Evolutionary conservation across 2,113 vertebrate genomes (phyloP).

Genomic region (Herpailurus yagouaroundi): DNA sequence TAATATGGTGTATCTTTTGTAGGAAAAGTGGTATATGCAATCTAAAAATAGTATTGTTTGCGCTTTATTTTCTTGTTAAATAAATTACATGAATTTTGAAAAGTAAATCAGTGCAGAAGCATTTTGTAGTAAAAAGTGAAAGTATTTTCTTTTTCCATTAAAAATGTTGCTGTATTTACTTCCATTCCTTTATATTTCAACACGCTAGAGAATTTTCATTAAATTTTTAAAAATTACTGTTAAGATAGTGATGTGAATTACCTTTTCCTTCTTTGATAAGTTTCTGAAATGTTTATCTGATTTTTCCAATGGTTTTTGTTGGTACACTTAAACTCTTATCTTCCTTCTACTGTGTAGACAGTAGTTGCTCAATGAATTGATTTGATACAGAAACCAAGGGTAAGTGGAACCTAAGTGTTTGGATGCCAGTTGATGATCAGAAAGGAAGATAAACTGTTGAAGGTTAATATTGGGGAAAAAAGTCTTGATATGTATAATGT

Average conservation of each 20-base stretch:
- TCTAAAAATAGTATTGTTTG: constrained; percentile 39
- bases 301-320: constrained; percentile 39
- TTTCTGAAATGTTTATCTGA: background rate
- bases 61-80: background rate
- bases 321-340: background rate
- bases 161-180: background rate
- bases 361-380: background rate
- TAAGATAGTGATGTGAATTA: background rate
- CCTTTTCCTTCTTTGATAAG: constrained; percentile 11
- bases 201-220: background rate
- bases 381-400: background rate
- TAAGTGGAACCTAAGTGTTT: background rate
- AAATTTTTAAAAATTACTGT: background rate
- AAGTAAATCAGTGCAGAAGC: background rate
- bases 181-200: background rate
- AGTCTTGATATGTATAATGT: background rate
- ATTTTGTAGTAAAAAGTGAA: constrained; percentile 5
- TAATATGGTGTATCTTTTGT: background rate
- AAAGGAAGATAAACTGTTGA: constrained; percentile 3
- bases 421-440: background rate
- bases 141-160: background rate
- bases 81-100: background rate
- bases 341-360: background rate
- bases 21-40: background rate
- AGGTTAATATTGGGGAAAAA: background rate